phyloP scores from a whole-genome alignment of 2,797 vertebrate species.

The Varecia variegata region DNA sequence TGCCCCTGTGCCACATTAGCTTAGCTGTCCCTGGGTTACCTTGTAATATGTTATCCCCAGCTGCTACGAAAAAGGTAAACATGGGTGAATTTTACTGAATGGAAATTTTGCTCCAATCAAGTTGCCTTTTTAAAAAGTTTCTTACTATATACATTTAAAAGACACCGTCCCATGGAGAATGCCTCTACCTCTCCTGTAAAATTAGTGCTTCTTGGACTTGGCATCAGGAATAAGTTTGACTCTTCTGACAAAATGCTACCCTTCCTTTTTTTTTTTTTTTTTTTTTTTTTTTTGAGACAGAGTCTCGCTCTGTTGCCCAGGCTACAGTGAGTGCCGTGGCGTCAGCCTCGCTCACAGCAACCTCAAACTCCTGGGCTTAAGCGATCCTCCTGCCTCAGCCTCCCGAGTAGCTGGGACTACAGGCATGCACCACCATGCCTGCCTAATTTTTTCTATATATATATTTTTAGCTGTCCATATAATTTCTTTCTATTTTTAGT shows the following conservation, averaged over 20 bases:
- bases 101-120: background rate
- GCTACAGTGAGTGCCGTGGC: too few species aligned
- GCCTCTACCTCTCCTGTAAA: background rate
- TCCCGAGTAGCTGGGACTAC: too few species aligned
- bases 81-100: background rate
- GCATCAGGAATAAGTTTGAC: conserved; percentile 8
- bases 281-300: too few species aligned
- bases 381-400: too few species aligned
- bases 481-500: too few species aligned
- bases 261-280: conserved; percentile 12
- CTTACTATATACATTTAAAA: background rate
- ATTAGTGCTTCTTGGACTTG: background rate
- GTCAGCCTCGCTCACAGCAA: too few species aligned
- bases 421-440: too few species aligned
- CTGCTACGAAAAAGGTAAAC: background rate
- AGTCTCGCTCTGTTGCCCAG: too few species aligned
- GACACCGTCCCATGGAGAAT: background rate
- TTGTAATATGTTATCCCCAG: background rate
- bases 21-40: background rate
- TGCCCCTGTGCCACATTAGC: background rate
- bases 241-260: conserved; percentile 18
- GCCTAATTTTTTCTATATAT: too few species aligned
- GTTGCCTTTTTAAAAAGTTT: conserved; percentile 24
- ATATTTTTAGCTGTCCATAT: too few species aligned
- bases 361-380: too few species aligned